Base-by-base conservation (phyloP, 2,888 invertebrate genomes). In the Hololepta plana region DNA sequence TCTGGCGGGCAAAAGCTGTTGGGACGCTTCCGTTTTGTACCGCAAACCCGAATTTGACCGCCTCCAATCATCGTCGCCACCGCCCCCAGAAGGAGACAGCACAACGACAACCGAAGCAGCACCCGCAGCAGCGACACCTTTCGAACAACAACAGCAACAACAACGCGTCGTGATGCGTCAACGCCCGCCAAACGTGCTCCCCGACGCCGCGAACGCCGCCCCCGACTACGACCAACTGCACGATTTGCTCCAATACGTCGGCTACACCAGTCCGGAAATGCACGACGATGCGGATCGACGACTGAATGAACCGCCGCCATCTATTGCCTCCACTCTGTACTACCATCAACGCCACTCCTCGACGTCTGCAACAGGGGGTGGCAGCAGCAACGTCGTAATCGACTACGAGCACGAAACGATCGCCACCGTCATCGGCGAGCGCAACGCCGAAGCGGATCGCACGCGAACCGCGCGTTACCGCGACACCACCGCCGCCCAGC, bases 11-110 rank as follows among this genome's bases (percentile, higher is more conserved):
- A 95, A 93, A 58, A 82, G 85, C 25, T 85, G 87, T 42, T 95
- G 95, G 93, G 93, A 95, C 55, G 85, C 85, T 19, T 82, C 88
- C 1, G 80, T 90, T 31, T 60, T 95, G 1, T 85, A 85, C 54
- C 72, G 76, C 46, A 74, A 76, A 41, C 79, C 81, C 1, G 59
- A 63, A 24, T 30, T 26, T n/a, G n/a, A n/a, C n/a, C n/a, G n/a
- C n/a, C n/a, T n/a, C n/a, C n/a, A n/a, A n/a, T n/a, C n/a, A n/a
- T n/a, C n/a, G n/a, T n/a, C n/a, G n/a, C n/a, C n/a, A n/a, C n/a
- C n/a, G n/a, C n/a, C n/a, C n/a, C n/a, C n/a, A n/a, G n/a, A n/a
- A n/a, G n/a, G n/a, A n/a, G n/a, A n/a, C n/a, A n/a, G n/a, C n/a
- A n/a, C n/a, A n/a, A n/a, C n/a, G n/a, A n/a, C 17, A 17, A 7